phyloP scores from a whole-genome alignment of 35 echinoderm and acorn worm genomes.

The Apostichopus parvimensis region DNA sequence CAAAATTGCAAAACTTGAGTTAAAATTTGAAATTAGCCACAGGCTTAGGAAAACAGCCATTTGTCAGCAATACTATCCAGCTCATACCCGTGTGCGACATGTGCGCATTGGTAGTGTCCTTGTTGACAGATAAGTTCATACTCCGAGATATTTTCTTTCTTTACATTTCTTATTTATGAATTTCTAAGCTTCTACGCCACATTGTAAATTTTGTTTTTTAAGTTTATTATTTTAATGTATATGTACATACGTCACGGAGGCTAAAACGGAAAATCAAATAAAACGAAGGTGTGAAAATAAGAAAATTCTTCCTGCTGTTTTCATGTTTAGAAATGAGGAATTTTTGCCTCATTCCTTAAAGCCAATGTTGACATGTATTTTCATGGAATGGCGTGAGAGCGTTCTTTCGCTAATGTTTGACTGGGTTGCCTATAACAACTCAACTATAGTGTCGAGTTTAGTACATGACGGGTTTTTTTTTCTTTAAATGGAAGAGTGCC shows the following conservation, averaged over 20 bases:
- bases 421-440: no score
- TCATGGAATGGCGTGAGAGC: no score
- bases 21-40: conserved; percentile 27
- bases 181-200: conserved; percentile 29
- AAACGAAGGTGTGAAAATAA: conserved; percentile 42
- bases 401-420: no score
- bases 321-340: conserved; percentile 9
- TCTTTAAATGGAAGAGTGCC: no score
- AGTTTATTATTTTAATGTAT: conserved; percentile 43
- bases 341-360: background rate
- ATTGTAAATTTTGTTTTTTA: conserved; percentile 34
- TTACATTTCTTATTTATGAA: conserved; percentile 17
- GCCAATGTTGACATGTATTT: no score
- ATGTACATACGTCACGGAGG: conserved; percentile 47
- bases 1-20: background rate
- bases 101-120: background rate
- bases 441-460: no score
- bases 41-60: conserved; percentile 14
- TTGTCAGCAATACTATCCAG: background rate
- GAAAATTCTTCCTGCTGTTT: background rate
- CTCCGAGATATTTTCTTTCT: background rate
- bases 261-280: conserved; percentile 31
- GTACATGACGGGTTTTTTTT: no score
- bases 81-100: background rate
- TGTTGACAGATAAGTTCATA: conserved; percentile 42